Evolutionary conservation across 2,888 invertebrate genomes (phyloP).

Genomic region (Pollenia angustigena): DNA sequence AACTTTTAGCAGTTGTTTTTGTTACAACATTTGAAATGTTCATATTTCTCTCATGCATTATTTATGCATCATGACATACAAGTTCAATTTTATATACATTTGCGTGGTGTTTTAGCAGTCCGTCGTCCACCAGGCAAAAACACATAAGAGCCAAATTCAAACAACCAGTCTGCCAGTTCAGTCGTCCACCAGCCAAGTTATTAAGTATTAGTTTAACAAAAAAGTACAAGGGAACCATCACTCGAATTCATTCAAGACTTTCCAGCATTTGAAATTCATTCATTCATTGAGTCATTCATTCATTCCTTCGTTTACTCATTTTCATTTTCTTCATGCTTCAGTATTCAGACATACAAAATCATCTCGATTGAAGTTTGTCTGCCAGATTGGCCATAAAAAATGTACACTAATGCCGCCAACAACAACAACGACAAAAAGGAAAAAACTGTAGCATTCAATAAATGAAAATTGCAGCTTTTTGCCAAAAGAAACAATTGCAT

Average conservation of each 20-base stretch:
- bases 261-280: conserved; percentile 43
- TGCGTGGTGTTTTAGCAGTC: conserved; percentile 29
- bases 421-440: neutral
- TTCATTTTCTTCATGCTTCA: conserved; percentile 40
- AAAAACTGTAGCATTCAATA: conserved; percentile 50
- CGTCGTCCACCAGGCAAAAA: conserved; percentile 17
- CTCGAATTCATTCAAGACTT: conserved; percentile 19
- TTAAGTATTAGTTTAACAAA: conserved; percentile 39
- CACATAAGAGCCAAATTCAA: conserved; percentile 21
- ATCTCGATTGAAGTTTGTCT: conserved; percentile 52
- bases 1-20: neutral
- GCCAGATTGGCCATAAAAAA: conserved; percentile 49
- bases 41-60: conserved; percentile 70
- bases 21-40: conserved; percentile 59
- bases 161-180: conserved; percentile 43
- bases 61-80: conserved; percentile 54
- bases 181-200: conserved; percentile 55
- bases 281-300: conserved; percentile 53
- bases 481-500: conserved; percentile 51
- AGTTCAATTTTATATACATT: conserved; percentile 33
- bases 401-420: neutral
- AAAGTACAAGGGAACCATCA: conserved; percentile 15
- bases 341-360: conserved; percentile 23
- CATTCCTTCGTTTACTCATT: conserved; percentile 26
- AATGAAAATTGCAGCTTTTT: conserved; percentile 49